Evolutionary conservation across 2,113 vertebrate species (phyloP).

Genomic region (Rhegmatorhina hoffmannsi): DNA sequence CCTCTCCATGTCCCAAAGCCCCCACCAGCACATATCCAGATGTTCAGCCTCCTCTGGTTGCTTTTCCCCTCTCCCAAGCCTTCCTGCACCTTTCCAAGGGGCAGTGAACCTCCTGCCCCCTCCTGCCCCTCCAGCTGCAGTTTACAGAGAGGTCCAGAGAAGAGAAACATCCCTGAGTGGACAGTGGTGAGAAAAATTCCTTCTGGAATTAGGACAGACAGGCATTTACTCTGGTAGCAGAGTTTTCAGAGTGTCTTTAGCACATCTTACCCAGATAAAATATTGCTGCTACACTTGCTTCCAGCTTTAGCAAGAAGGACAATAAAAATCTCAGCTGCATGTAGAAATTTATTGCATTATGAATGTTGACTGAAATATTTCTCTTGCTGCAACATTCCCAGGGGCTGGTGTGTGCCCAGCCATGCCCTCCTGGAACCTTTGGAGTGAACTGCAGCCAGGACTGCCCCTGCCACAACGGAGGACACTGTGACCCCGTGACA

Average conservation of each 20-base stretch:
- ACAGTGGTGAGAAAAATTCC: not conserved
- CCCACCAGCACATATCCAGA: not conserved
- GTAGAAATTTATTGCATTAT: not conserved
- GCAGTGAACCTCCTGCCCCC: not conserved
- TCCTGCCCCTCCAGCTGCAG: not conserved
- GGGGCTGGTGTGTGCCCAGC: slow-evolving; percentile 96
- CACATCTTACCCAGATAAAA: not conserved
- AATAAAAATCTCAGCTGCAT: not conserved
- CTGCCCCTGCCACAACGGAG: slow-evolving; percentile 94
- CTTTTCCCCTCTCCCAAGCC: not conserved
- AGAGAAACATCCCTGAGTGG: not conserved
- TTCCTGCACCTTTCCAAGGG: not conserved
- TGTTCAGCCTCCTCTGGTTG: not conserved
- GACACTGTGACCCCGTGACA: slow-evolving; percentile 92
- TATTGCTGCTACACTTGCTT: not conserved
- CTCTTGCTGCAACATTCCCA: slow-evolving; percentile 65
- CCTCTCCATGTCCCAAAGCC: not conserved
- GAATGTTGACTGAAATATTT: slow-evolving; percentile 31
- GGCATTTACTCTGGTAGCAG: not conserved
- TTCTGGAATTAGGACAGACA: not conserved
- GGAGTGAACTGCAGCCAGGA: slow-evolving; percentile 96
- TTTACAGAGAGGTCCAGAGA: not conserved
- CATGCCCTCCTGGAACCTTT: slow-evolving; percentile 90
- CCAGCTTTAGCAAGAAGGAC: not conserved
- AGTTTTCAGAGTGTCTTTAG: not conserved